Conservation (phyloP, 2,888 invertebrate genomes). For the Hoplodrina blanda region DNA sequence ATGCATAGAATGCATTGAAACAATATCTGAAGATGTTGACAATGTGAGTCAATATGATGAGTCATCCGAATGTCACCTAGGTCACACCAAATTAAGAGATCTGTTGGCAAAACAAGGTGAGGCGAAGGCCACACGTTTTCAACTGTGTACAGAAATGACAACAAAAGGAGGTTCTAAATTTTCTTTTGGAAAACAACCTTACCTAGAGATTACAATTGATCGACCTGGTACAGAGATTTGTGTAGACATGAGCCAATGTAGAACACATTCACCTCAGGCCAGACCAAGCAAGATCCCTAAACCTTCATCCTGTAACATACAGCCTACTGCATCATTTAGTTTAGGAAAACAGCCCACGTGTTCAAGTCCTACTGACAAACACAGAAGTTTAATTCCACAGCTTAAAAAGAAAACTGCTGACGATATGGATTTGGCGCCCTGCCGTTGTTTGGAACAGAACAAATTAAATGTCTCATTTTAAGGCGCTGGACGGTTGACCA, state of each 20-base stretch:
- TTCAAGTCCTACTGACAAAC: background rate
- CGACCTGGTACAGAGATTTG: slow-evolving; percentile 67
- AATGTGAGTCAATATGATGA: background rate
- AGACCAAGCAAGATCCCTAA: slow-evolving; percentile 59
- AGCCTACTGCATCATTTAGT: background rate
- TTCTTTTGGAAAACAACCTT: slow-evolving; percentile 55
- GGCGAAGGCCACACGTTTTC: slow-evolving; percentile 10
- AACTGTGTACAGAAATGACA: slow-evolving; percentile 32
- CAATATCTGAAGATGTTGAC: background rate
- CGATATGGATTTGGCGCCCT: slow-evolving; percentile 57
- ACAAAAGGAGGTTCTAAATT: slow-evolving; percentile 33
- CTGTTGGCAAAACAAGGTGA: slow-evolving; percentile 11
- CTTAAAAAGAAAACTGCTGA: slow-evolving; percentile 65
- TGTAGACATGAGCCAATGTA: slow-evolving; percentile 37
- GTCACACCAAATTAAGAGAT: background rate
- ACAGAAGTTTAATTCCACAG: slow-evolving; percentile 70
- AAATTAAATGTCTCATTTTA: slow-evolving; percentile 56
- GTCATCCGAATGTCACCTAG: background rate
- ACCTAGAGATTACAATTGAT: slow-evolving; percentile 73
- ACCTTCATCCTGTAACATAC: slow-evolving; percentile 29
- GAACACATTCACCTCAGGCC: background rate
- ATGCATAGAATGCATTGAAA: slow-evolving; percentile 29
- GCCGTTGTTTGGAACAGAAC: background rate
- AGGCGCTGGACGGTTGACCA: background rate
- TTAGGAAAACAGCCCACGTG: background rate